Evolutionary conservation across 2,888 invertebrate species (phyloP).

Genomic region (Perizoma affinitatum): DNA sequence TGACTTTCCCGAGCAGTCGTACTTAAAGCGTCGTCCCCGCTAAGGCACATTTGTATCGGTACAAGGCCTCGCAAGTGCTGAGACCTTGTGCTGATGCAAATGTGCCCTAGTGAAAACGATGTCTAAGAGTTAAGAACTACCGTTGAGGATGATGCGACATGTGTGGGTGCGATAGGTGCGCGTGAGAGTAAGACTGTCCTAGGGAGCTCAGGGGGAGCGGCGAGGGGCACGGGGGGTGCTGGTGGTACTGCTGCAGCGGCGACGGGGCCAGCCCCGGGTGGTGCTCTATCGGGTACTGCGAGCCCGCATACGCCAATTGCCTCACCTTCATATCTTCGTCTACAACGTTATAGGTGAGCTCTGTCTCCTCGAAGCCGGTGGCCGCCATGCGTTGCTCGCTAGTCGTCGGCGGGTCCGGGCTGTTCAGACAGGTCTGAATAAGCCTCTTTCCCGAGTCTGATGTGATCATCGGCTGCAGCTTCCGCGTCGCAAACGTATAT

Average conservation of each 20-base stretch:
- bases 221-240: conserved; percentile 89
- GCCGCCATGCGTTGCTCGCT: conserved; percentile 99
- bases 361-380: conserved; percentile 99
- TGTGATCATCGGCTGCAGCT: conserved; percentile 99
- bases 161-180: conserved; percentile 86
- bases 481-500: conserved; percentile 99
- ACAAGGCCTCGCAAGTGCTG: too few relatives aligned
- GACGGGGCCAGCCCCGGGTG: conserved; percentile 87
- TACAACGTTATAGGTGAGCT: conserved; percentile 97
- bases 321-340: conserved; percentile 99
- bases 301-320: conserved; percentile 94
- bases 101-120: too few relatives aligned
- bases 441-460: conserved; percentile 98
- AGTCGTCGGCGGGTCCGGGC: conserved; percentile 94
- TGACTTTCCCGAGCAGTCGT: conserved; percentile 58
- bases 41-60: too few relatives aligned
- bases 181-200: conserved; percentile 80
- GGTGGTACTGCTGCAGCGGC: conserved; percentile 88
- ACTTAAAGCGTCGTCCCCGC: background rate
- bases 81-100: too few relatives aligned
- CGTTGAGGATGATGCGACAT: conserved; percentile 93
- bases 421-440: conserved; percentile 99
- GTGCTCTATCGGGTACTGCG: conserved; percentile 88
- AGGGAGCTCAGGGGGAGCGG: conserved; percentile 86
- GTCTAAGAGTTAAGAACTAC: conserved; percentile 76